Evolutionary conservation across 2,113 vertebrate species (phyloP).

Genomic region (Daphoenositta chrysoptera): DNA sequence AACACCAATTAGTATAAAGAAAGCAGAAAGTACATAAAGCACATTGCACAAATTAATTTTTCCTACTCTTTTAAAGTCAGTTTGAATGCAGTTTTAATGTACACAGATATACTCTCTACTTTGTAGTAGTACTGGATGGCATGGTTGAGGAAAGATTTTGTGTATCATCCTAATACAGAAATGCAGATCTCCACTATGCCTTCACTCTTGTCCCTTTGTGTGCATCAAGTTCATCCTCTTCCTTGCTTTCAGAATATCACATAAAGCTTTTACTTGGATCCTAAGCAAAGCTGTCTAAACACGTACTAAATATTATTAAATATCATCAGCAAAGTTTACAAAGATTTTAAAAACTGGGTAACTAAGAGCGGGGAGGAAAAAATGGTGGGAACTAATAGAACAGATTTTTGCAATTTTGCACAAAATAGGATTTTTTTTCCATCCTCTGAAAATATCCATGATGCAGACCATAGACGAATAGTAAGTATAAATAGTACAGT

Average conservation of each 20-base stretch:
- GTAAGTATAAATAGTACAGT: not conserved
- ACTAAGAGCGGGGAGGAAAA: not conserved
- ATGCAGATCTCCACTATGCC: not conserved
- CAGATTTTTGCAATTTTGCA: not conserved
- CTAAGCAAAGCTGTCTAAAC: not conserved
- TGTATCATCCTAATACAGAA: not conserved
- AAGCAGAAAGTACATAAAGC: not conserved
- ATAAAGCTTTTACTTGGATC: not conserved
- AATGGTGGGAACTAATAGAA: not conserved
- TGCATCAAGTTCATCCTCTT: not conserved
- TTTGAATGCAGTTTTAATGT: not conserved
- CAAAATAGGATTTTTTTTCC: not conserved
- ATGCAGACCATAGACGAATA: not conserved
- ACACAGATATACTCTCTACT: not conserved
- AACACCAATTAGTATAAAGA: not conserved
- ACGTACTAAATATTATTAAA: not conserved
- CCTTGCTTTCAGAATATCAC: not conserved
- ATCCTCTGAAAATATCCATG: not conserved
- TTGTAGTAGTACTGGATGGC: not conserved
- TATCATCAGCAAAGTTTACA: not conserved
- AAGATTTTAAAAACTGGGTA: not conserved
- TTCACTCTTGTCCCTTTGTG: not conserved
- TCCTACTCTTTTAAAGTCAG: not conserved
- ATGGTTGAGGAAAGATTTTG: not conserved
- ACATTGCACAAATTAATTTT: not conserved